Evolutionary conservation across 35 echinoderm and acorn worm genomes (phyloP).

Genomic region (Lytechinus pictus): DNA sequence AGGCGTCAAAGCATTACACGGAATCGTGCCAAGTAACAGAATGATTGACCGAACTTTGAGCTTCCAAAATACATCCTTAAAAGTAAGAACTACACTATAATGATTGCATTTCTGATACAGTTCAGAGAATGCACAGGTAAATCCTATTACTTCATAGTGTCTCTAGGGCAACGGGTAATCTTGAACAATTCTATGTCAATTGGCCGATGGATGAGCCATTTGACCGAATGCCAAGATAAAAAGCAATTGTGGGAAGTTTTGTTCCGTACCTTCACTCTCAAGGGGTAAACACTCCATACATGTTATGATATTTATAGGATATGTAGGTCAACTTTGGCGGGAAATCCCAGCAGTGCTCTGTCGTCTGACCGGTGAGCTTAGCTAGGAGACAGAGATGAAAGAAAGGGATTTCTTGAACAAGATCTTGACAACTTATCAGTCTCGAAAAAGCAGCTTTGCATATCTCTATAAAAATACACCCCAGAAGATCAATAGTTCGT

Average conservation of each 20-base stretch:
- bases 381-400: not conserved
- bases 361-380: conserved; percentile 11
- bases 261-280: not conserved
- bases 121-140: no score
- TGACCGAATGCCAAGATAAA: not conserved
- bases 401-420: not conserved
- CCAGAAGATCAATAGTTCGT: not conserved
- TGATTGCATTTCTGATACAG: no score
- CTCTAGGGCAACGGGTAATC: not conserved
- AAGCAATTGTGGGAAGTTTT: not conserved
- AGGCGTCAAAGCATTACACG: no score
- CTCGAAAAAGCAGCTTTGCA: not conserved
- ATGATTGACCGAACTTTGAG: no score
- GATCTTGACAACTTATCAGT: not conserved
- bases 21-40: no score
- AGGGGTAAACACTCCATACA: not conserved
- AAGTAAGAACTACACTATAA: no score
- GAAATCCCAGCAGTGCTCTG: not conserved
- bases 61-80: no score
- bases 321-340: not conserved
- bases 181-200: not conserved
- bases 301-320: conserved; percentile 5
- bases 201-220: not conserved
- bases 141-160: not conserved
- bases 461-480: not conserved